Base-by-base conservation (phyloP, 2,797 vertebrate genomes). In the Sebastes cheni region DNA sequence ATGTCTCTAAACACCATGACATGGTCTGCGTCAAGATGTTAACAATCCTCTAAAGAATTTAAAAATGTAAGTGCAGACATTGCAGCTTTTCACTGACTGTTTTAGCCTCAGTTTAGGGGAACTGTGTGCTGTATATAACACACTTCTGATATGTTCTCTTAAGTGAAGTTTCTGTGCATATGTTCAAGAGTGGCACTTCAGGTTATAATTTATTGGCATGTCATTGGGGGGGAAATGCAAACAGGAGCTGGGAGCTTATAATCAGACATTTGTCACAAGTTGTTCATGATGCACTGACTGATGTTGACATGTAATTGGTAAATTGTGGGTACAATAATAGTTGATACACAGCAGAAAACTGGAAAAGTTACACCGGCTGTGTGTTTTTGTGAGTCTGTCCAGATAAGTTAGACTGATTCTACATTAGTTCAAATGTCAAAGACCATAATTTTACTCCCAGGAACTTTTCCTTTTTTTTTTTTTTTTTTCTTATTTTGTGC, bases 1-100 rank as follows among this genome's bases (percentile, higher is more conserved):
- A 92, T 90, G 92, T 93, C 91, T 91, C 85, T 79, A 73, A 88
- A 75, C 67, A 18, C 70, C 82, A 86, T 88, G 81, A 90, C 90
- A 85, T 2, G 23, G 55, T 75, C 75, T 62, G 65, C 58, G 32
- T 76, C 22, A 72, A 83, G 58, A 29, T 59, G 50, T 86, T 85
- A 58, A 81, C 74, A 82, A 78, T 66, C 70, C 54, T 52, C 23
- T 18, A 2, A 68, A 79, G 56, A 70, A 55, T 80, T 79, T 77
- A 23, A 56, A 79, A 39, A 1, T 14, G 4, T 18, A 2, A 14
- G 11, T 12, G 12, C 56, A 39, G 12, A 39, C 36, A 39, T 39
- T 39, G 36, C 36, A 62, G 22, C 20, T 46, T 56, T 30, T 54
- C 6, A 34, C 1, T 46, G 11, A 70, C 20, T 54, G 27, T 62